A percentile compares a stretch with the other conserved stretches of the same genome.
These are phyloP conservation scores for Deroptyus accipitrinus DNA, from an alignment of 2,113 vertebrate genomes.

Conservation along the genomic window DNA sequence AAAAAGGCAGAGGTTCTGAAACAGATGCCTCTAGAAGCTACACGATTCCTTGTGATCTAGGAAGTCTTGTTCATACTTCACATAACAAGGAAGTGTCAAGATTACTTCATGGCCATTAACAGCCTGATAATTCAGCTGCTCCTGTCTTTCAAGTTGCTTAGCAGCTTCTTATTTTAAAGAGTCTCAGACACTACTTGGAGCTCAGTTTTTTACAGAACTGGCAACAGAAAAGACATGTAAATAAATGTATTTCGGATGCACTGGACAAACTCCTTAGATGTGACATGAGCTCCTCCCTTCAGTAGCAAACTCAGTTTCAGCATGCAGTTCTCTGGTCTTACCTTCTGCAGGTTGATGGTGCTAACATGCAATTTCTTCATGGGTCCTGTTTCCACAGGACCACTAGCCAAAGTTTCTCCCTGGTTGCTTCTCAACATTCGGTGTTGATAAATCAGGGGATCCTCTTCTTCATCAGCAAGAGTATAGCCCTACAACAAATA, in stretches of 20 bases:
- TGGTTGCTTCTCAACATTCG: slow-evolving; percentile 86
- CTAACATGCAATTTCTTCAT: slow-evolving; percentile 99
- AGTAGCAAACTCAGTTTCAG: neutral
- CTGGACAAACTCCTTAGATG: neutral
- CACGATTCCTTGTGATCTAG: neutral
- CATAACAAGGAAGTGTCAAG: neutral
- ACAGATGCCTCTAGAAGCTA: neutral
- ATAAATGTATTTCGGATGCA: neutral
- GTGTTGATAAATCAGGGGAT: slow-evolving; percentile 94
- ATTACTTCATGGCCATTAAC: neutral
- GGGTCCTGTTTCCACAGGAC: slow-evolving; percentile 91
- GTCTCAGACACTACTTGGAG: neutral
- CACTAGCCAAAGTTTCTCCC: slow-evolving; percentile 85
- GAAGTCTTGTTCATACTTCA: neutral
- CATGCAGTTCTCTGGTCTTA: neutral
- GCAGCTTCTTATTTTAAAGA: neutral
- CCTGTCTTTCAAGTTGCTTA: neutral
- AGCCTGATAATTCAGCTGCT: neutral
- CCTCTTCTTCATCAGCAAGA: slow-evolving; percentile 95
- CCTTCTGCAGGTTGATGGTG: slow-evolving; percentile 98
- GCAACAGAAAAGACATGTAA: neutral
- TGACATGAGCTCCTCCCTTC: neutral
- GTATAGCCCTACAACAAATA: slow-evolving; percentile 87
- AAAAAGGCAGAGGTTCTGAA: neutral
- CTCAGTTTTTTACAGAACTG: neutral